phyloP scores from a whole-genome alignment of 2,113 vertebrate species.

The Sylvia atricapilla region DNA sequence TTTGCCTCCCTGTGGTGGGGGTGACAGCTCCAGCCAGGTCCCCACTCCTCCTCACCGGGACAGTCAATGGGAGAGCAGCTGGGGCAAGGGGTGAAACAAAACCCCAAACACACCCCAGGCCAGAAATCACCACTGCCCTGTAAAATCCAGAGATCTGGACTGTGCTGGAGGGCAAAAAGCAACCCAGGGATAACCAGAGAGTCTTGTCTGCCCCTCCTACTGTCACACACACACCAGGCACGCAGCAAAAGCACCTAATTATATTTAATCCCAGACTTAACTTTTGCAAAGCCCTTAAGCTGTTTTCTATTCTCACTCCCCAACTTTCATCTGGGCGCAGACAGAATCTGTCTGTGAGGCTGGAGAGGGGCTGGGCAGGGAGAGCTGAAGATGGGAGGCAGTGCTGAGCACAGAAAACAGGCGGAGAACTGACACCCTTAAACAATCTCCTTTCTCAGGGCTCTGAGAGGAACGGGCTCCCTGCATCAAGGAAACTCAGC shows the following conservation, averaged over 20 bases:
- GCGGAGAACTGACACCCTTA: neutral
- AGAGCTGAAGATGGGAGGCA: neutral
- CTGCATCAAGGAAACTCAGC: neutral
- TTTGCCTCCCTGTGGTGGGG: accelerated
- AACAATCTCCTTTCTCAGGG: neutral
- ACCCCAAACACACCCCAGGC: neutral
- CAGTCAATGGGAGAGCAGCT: neutral
- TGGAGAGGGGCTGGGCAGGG: neutral
- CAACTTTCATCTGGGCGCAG: neutral
- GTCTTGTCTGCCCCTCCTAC: neutral
- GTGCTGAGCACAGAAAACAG: neutral
- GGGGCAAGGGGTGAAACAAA: neutral
- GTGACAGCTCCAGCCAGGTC: neutral
- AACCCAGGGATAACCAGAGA: neutral
- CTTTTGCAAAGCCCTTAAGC: neutral
- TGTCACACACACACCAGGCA: neutral
- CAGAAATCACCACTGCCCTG: neutral
- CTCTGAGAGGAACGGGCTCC: neutral
- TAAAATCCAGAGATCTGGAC: neutral
- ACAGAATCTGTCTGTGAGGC: neutral
- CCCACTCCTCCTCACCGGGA: neutral
- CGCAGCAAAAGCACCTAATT: neutral
- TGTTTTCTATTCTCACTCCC: neutral
- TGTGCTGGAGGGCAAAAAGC: neutral
- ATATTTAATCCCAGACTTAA: neutral